Evolutionary conservation across 30 jellyfish, hydroid and myxozoan genomes (phyloP).

Genomic region (Hydractinia echinata): DNA sequence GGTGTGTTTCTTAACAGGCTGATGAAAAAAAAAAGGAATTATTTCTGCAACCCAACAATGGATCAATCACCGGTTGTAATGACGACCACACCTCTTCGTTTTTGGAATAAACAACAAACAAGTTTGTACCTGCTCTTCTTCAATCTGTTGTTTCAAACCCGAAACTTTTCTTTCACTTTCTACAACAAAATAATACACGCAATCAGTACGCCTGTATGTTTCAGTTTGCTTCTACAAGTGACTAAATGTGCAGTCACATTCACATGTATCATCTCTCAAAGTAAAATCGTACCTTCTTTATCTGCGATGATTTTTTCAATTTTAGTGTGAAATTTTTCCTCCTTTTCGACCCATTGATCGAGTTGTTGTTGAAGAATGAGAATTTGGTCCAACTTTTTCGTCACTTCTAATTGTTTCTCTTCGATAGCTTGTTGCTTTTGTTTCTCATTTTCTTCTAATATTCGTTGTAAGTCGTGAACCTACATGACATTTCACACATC

Average conservation of each 20-base stretch:
- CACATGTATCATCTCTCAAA: background rate
- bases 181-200: background rate
- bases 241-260: background rate
- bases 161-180: constrained; percentile 65
- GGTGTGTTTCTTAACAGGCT: no score
- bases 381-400: constrained; percentile 34
- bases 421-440: constrained; percentile 67
- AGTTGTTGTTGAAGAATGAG: constrained; percentile 38
- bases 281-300: constrained; percentile 35
- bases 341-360: constrained; percentile 43
- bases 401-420: constrained; percentile 61
- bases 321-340: constrained; percentile 29
- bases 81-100: background rate
- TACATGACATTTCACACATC: background rate
- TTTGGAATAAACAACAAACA: background rate
- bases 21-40: no score
- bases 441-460: constrained; percentile 60
- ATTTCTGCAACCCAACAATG: no score
- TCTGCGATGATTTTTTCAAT: constrained; percentile 29
- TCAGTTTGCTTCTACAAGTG: constrained; percentile 32
- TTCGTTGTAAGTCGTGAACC: constrained; percentile 77
- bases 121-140: constrained; percentile 57
- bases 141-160: constrained; percentile 45
- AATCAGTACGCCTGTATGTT: constrained; percentile 16
- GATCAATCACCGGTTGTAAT: no score